Evolutionary conservation across 2,888 invertebrate genomes (phyloP).

Genomic region (Epinotia ramella): DNA sequence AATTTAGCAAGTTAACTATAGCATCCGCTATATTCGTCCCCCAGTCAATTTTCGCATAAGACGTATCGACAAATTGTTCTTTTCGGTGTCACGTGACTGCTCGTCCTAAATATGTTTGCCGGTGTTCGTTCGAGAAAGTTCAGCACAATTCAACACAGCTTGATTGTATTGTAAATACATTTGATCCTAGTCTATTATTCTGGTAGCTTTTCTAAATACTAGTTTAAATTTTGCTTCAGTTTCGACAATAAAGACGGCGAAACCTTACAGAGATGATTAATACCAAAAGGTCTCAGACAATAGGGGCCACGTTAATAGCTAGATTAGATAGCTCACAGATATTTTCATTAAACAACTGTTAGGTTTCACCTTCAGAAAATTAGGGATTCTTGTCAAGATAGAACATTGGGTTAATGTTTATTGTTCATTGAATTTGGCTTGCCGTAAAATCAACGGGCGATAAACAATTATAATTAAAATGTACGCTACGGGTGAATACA

Average conservation of each 20-base stretch:
- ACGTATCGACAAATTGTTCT: slow-evolving; percentile 53
- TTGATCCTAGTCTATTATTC: slow-evolving; percentile 3
- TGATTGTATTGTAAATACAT: slow-evolving; percentile 4
- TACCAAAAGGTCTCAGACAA: slow-evolving; percentile 15
- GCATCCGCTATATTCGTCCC: slow-evolving; percentile 59
- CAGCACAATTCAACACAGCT: neutral
- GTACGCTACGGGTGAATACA: neutral
- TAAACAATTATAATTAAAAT: neutral
- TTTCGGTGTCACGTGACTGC: slow-evolving; percentile 51
- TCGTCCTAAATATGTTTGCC: slow-evolving; percentile 23
- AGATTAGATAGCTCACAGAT: slow-evolving; percentile 16
- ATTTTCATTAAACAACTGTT: slow-evolving; percentile 22
- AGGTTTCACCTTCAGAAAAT: neutral
- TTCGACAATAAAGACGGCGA: neutral
- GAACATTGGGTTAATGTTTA: slow-evolving; percentile 2
- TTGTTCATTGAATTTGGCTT: slow-evolving; percentile 9
- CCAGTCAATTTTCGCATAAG: slow-evolving; percentile 55
- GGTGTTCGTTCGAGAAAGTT: slow-evolving; percentile 8
- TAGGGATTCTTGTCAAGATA: slow-evolving; percentile 8
- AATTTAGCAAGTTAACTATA: slow-evolving; percentile 71
- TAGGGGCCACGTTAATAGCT: slow-evolving; percentile 5
- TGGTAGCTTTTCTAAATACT: neutral
- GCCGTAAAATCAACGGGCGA: neutral
- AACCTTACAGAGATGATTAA: neutral
- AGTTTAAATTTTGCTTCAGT: slow-evolving; percentile 12